Conservation (phyloP, 2,888 invertebrate genomes). For the Automeris io region DNA sequence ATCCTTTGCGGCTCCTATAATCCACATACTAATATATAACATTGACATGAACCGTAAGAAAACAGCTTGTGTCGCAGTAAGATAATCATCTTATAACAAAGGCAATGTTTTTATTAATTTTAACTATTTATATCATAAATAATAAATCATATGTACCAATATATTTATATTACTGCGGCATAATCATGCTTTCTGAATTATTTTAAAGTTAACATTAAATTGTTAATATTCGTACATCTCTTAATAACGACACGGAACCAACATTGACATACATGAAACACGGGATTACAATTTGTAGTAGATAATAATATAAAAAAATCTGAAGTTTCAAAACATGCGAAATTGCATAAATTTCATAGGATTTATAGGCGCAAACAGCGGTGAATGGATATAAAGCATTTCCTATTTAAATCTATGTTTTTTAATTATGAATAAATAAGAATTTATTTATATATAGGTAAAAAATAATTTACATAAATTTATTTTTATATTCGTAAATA, state of each 20-base stretch:
- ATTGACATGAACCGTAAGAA: slow-evolving; percentile 9
- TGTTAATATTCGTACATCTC: no score
- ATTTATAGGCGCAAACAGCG: not conserved
- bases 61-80: slow-evolving; percentile 12
- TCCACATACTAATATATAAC: slow-evolving; percentile 4
- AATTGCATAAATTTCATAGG: no score
- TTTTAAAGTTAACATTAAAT: no score
- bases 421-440: not conserved
- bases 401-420: not conserved
- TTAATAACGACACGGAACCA: no score
- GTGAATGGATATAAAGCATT: not conserved
- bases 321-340: not conserved
- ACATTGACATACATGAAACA: no score
- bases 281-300: no score
- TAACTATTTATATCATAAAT: no score
- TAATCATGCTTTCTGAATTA: no score
- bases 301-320: no score
- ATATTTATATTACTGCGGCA: no score
- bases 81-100: not conserved
- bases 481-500: no score
- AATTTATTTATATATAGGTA: not conserved
- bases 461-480: not conserved
- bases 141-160: no score
- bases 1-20: slow-evolving; percentile 21
- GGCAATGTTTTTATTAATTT: not conserved